A percentile compares a stretch with the other conserved stretches of the same genome.
Evolutionary conservation across 2,888 invertebrate species (phyloP).

Genomic region (Buathra laborator): DNA sequence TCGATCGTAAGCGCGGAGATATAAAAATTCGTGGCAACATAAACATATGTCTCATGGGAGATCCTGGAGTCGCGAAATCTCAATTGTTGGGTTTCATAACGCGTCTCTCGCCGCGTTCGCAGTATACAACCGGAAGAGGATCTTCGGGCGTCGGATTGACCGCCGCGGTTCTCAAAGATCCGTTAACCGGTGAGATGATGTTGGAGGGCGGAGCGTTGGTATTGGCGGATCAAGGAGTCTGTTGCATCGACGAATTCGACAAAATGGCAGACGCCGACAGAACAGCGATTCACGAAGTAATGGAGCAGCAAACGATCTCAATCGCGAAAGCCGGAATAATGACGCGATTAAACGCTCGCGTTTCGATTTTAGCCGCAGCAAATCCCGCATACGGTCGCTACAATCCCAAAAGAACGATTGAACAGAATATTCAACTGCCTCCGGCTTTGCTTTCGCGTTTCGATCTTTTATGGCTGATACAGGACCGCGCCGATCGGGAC

Average conservation of each 20-base stretch:
- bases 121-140: slow-evolving; percentile 98
- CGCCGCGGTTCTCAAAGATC: slow-evolving; percentile 99
- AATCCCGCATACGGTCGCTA: slow-evolving; percentile 99
- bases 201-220: slow-evolving; percentile 99
- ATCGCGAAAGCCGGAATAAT: slow-evolving; percentile 99
- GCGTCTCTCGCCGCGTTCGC: slow-evolving; percentile 95
- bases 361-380: slow-evolving; percentile 98
- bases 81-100: slow-evolving; percentile 98
- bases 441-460: slow-evolving; percentile 98
- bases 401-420: slow-evolving; percentile 97
- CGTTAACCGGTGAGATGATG: slow-evolving; percentile 98
- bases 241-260: slow-evolving; percentile 99
- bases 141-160: slow-evolving; percentile 99
- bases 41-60: slow-evolving; percentile 99
- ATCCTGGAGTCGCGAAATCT: slow-evolving; percentile 99
- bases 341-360: slow-evolving; percentile 98
- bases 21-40: slow-evolving; percentile 99
- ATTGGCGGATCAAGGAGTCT: slow-evolving; percentile 97
- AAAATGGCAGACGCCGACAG: slow-evolving; percentile 99
- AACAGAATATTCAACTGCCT: slow-evolving; percentile 99
- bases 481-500: slow-evolving; percentile 90
- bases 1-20: slow-evolving; percentile 95
- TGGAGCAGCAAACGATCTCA: slow-evolving; percentile 99
- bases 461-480: slow-evolving; percentile 98
- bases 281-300: slow-evolving; percentile 98